A percentile compares a stretch with the other conserved stretches of the same genome.
These are phyloP conservation scores for Hemistola chrysoprasaria DNA, from an alignment of 2,888 invertebrate species.

Conservation along the genomic window DNA sequence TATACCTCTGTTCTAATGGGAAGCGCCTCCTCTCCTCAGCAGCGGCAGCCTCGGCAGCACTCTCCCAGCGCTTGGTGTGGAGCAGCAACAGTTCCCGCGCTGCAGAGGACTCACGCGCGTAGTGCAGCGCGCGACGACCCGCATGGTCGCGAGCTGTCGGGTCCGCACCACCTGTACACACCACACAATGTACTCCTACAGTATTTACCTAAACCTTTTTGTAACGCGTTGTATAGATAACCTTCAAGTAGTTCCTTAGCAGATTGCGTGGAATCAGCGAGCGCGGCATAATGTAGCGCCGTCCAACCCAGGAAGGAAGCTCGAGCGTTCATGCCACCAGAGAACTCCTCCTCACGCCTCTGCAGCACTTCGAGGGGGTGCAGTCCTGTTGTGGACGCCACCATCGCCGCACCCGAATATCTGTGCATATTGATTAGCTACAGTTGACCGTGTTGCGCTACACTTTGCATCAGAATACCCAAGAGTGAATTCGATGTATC, in stretches of 20 bases:
- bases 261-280: conserved; percentile 84
- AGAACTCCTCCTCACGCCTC: conserved; percentile 92
- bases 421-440: conserved; percentile 81
- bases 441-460: no score
- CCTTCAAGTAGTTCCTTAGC: conserved; percentile 85
- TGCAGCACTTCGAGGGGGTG: conserved; percentile 88
- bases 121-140: conserved; percentile 89
- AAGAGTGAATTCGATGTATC: no score
- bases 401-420: conserved; percentile 86
- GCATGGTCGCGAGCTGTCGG: conserved; percentile 89
- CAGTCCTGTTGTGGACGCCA: conserved; percentile 74
- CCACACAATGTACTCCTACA: neutral
- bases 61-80: conserved; percentile 76
- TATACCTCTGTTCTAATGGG: conserved; percentile 88
- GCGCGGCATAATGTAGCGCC: conserved; percentile 93
- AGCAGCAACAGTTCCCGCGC: conserved; percentile 84
- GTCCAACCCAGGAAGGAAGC: conserved; percentile 93
- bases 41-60: conserved; percentile 82
- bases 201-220: no score
- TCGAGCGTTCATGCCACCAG: conserved; percentile 84
- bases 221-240: no score
- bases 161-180: conserved; percentile 84
- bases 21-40: conserved; percentile 90
- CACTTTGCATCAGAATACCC: no score
- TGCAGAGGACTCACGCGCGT: conserved; percentile 84